phyloP scores from a whole-genome alignment of 1,140 invertebrate species.

The Drosophila truncata region DNA sequence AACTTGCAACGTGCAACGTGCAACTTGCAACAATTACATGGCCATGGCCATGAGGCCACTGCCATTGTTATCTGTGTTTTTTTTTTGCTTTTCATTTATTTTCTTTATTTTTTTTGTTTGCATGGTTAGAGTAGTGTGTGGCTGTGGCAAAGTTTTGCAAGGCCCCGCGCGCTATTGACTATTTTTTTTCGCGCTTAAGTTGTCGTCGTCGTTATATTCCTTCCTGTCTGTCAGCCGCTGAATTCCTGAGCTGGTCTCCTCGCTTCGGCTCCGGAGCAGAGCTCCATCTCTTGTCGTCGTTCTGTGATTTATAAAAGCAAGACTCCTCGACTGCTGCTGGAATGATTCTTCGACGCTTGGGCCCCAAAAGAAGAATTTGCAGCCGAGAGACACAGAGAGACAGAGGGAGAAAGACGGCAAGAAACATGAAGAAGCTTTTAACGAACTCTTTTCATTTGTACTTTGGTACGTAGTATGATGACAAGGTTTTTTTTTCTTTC shows the following conservation, averaged over 20 bases:
- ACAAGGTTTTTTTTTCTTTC: conserved; percentile 58
- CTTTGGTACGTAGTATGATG: conserved; percentile 72
- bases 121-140: conserved; percentile 50
- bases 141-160: conserved; percentile 35
- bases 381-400: conserved; percentile 22
- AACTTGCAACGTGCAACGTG: conserved; percentile 30
- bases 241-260: conserved; percentile 59
- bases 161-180: conserved; percentile 63
- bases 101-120: conserved; percentile 36
- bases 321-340: conserved; percentile 55
- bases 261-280: conserved; percentile 46
- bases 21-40: conserved; percentile 79
- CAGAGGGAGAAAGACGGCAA: conserved; percentile 32
- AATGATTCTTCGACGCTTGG: conserved; percentile 80
- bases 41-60: conserved; percentile 69
- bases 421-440: conserved; percentile 83
- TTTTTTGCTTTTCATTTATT: conserved; percentile 21
- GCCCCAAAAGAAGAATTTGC: conserved; percentile 78
- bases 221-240: conserved; percentile 76
- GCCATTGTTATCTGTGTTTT: conserved; percentile 67
- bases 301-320: conserved; percentile 82
- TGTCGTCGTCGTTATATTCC: conserved; percentile 81
- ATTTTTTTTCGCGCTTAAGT: conserved; percentile 81
- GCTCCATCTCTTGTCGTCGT: conserved; percentile 60
- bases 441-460: conserved; percentile 84